Evolutionary conservation across 2,797 vertebrate genomes (phyloP).

Genomic region (Tangara arthus): DNA sequence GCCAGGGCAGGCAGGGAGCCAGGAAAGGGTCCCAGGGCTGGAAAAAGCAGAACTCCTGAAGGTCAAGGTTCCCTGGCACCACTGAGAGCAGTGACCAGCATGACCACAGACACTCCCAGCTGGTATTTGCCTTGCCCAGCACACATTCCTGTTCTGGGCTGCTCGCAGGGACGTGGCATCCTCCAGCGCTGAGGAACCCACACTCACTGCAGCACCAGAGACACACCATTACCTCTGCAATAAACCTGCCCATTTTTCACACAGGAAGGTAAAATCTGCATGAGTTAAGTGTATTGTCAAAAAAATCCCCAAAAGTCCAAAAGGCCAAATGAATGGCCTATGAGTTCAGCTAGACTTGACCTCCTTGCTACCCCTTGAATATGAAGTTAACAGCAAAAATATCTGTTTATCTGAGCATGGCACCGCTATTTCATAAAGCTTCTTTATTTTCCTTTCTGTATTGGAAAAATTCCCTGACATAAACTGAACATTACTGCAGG

Average conservation of each 20-base stretch:
- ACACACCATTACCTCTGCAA: neutral
- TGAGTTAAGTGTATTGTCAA: neutral
- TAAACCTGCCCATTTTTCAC: neutral
- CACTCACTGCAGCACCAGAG: neutral
- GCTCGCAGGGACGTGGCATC: neutral
- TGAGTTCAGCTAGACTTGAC: constrained; percentile 13
- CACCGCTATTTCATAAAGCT: constrained; percentile 61
- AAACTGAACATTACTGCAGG: constrained; percentile 63
- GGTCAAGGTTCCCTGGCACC: neutral
- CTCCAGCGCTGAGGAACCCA: neutral
- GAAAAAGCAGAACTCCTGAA: neutral
- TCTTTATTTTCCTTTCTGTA: constrained; percentile 37
- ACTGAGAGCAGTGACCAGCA: neutral
- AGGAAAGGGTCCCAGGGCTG: neutral
- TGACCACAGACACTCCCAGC: neutral
- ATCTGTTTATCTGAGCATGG: constrained; percentile 46
- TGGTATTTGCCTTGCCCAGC: fast-evolving
- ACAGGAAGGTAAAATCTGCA: neutral
- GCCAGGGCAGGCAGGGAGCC: neutral
- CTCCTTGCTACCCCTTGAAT: constrained; percentile 41
- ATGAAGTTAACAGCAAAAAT: constrained; percentile 59
- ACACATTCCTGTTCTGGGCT: fast-evolving
- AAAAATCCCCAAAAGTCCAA: neutral
- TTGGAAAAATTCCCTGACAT: constrained; percentile 32
- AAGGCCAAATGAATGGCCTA: neutral